Conservation (phyloP, 1,140 invertebrate genomes). For the Pseudomyrmex gracilis region DNA sequence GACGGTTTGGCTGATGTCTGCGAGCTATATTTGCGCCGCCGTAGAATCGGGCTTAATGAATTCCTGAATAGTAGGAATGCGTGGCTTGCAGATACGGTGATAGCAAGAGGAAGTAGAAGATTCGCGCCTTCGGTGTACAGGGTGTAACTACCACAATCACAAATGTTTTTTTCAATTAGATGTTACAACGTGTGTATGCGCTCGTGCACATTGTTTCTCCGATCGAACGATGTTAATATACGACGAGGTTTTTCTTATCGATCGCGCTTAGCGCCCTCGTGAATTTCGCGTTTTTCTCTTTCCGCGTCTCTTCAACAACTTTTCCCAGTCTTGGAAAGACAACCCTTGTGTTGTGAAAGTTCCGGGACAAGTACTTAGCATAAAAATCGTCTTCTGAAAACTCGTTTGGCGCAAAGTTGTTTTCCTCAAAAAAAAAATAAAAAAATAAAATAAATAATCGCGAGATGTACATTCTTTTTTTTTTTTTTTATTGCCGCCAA, state of each 20-base stretch:
- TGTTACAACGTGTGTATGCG: background rate
- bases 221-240: constrained; percentile 9
- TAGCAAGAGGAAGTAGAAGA: constrained; percentile 42
- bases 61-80: constrained; percentile 62
- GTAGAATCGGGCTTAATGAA: constrained; percentile 63
- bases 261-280: background rate
- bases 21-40: constrained; percentile 46
- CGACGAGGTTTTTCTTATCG: constrained; percentile 28
- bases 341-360: constrained; percentile 51
- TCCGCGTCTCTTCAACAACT: constrained; percentile 22
- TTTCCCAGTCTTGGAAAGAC: constrained; percentile 5
- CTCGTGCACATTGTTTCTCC: too few species aligned
- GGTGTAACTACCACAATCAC: constrained; percentile 33
- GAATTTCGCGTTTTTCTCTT: constrained; percentile 32
- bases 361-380: constrained; percentile 47
- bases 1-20: constrained; percentile 36
- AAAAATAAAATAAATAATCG: constrained; percentile 26
- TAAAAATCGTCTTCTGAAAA: constrained; percentile 56
- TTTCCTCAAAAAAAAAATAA: constrained; percentile 1
- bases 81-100: constrained; percentile 48
- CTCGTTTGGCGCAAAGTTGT: constrained; percentile 45
- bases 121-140: constrained; percentile 49
- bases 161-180: constrained; percentile 14
- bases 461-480: constrained; percentile 27
- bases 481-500: constrained; percentile 32